A percentile compares a stretch with the other conserved stretches of the same genome.
phyloP scores from a whole-genome alignment of 1,140 invertebrate species.

The Formica exsecta region DNA sequence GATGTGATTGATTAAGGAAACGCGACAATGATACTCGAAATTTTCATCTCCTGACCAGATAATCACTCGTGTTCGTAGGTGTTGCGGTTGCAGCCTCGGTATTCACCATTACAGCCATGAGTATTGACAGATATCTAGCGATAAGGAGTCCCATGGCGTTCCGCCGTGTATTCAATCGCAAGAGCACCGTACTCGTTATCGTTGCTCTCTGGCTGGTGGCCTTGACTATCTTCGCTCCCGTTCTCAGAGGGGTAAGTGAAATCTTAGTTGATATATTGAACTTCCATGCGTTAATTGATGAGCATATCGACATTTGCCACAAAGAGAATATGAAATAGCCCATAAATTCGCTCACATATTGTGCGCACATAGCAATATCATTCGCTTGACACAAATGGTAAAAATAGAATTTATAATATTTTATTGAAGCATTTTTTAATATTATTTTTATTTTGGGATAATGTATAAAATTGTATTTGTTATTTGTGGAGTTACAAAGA shows the following conservation, averaged over 20 bases:
- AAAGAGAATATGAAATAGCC: not conserved
- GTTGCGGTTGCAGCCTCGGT: slow-evolving; percentile 92
- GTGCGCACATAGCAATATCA: not conserved
- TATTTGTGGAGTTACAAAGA: not conserved
- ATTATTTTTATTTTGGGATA: no score
- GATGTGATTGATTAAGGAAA: not conserved
- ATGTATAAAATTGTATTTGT: not conserved
- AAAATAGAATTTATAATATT: not conserved
- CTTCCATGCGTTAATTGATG: not conserved
- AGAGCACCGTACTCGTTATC: slow-evolving; percentile 89
- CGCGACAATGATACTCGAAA: not conserved
- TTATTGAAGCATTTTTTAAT: no score
- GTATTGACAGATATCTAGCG: slow-evolving; percentile 91
- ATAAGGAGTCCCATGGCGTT: slow-evolving; percentile 91
- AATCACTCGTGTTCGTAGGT: slow-evolving; percentile 85
- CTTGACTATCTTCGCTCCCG: slow-evolving; percentile 89
- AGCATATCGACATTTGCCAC: not conserved
- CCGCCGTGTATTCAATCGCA: slow-evolving; percentile 89
- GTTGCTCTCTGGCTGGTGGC: slow-evolving; percentile 89
- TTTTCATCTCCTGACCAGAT: not conserved
- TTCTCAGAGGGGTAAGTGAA: slow-evolving; percentile 87
- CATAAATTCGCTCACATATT: not conserved
- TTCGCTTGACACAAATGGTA: not conserved
- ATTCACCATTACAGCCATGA: slow-evolving; percentile 93
- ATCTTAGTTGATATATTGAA: not conserved